Percentiles rank a stretch among this genome's conserved stretches.
phyloP scores from a whole-genome alignment of 2,888 invertebrate genomes.

The Athetis lepigone region DNA sequence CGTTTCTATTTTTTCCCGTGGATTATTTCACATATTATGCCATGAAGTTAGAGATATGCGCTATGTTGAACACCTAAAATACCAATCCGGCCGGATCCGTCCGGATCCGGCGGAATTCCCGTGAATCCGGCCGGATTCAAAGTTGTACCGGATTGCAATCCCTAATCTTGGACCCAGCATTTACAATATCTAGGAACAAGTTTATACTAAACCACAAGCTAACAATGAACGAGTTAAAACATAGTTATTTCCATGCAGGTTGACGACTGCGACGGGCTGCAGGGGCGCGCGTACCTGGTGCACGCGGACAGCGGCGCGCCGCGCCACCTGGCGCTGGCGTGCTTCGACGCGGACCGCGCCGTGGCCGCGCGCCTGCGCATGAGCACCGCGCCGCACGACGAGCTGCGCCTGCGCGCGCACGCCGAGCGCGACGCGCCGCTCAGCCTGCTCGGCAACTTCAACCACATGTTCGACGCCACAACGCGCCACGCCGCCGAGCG shows the following conservation, averaged over 20 bases:
- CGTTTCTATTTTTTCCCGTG: too few species aligned
- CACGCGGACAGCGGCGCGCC: constrained; percentile 55
- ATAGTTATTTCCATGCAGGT: constrained; percentile 69
- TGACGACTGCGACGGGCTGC: constrained; percentile 76
- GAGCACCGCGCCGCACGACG: constrained; percentile 66
- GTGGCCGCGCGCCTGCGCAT: constrained; percentile 68
- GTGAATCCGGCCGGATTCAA: too few species aligned
- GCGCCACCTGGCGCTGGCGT: constrained; percentile 80
- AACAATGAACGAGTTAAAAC: background rate
- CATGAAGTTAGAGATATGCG: too few species aligned
- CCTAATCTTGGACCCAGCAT: too few species aligned
- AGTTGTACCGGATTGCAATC: too few species aligned
- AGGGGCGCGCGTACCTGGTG: constrained; percentile 83
- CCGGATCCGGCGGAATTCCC: too few species aligned
- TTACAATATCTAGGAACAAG: too few species aligned
- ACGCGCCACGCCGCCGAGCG: constrained; percentile 79
- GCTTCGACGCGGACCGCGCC: constrained; percentile 82
- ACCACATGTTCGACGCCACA: constrained; percentile 85
- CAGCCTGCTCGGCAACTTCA: constrained; percentile 85
- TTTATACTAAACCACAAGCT: too few species aligned
- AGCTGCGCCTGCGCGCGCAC: constrained; percentile 73
- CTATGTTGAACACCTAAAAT: too few species aligned
- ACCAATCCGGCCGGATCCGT: too few species aligned
- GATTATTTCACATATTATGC: too few species aligned
- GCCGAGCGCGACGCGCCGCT: constrained; percentile 73